Evolutionary conservation across 2,888 invertebrate genomes (phyloP).

Genomic region (Encarsia formosa): DNA sequence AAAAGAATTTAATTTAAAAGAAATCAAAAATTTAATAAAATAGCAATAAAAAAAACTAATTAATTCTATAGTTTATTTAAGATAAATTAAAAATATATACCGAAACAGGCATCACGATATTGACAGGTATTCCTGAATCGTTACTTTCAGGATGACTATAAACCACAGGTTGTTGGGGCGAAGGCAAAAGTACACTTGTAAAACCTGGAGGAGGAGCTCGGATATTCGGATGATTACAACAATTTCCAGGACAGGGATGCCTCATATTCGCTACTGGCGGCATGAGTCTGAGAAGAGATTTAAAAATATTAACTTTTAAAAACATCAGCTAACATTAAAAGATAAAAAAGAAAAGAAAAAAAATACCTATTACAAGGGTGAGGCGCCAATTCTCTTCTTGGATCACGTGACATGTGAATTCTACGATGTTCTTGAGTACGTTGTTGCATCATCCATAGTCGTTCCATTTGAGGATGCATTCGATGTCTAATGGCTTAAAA

Average conservation of each 20-base stretch:
- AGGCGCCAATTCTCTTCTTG: too few species aligned
- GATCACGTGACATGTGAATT: slow-evolving; percentile 13
- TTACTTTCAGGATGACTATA: slow-evolving; percentile 50
- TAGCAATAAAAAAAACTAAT: too few species aligned
- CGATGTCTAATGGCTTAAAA: too few species aligned
- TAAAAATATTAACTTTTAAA: too few species aligned
- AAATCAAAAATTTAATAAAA: too few species aligned
- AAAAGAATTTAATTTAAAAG: too few species aligned
- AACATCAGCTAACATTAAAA: too few species aligned
- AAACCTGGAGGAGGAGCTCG: slow-evolving; percentile 16
- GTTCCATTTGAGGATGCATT: slow-evolving; percentile 70
- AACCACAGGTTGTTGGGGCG: slow-evolving; percentile 51
- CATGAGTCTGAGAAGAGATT: too few species aligned
- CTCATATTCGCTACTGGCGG: background rate
- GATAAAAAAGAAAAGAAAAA: too few species aligned
- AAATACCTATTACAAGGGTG: too few species aligned
- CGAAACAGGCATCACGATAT: slow-evolving; percentile 25
- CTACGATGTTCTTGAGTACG: slow-evolving; percentile 59
- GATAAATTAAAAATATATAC: too few species aligned
- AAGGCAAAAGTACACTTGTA: slow-evolving; percentile 32
- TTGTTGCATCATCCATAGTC: slow-evolving; percentile 72
- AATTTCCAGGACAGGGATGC: slow-evolving; percentile 7
- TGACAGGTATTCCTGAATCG: slow-evolving; percentile 35
- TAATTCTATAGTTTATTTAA: too few species aligned
- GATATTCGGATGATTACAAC: slow-evolving; percentile 32